Evolutionary conservation across 2,888 invertebrate species (phyloP).

Genomic region (Lepeophtheirus nordmannii): DNA sequence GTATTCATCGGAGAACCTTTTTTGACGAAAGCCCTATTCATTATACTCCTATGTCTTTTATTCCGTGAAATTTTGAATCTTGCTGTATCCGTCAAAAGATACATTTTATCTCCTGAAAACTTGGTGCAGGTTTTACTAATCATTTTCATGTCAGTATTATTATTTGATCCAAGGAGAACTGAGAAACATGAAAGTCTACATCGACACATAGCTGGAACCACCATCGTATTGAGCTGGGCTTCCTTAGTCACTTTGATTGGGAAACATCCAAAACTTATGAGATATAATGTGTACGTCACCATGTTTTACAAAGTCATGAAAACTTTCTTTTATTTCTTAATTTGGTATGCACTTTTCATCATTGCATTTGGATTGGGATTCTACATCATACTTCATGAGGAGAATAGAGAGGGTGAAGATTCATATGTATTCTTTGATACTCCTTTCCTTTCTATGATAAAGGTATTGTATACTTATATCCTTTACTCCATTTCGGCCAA

Average conservation of each 20-base stretch:
- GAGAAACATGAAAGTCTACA: not conserved
- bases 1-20: not conserved
- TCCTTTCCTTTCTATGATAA: conserved; percentile 15
- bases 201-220: conserved; percentile 4
- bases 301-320: conserved; percentile 24
- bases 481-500: too few relatives aligned
- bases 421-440: conserved; percentile 14
- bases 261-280: conserved; percentile 17
- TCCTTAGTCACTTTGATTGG: conserved; percentile 12
- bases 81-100: conserved; percentile 16
- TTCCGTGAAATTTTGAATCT: conserved; percentile 12
- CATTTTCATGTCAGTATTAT: not conserved
- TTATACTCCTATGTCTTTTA: not conserved
- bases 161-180: not conserved
- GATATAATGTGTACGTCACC: conserved; percentile 22
- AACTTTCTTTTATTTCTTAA: conserved; percentile 15
- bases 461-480: not conserved
- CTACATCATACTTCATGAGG: conserved; percentile 22
- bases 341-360: conserved; percentile 21
- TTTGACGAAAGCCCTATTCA: not conserved
- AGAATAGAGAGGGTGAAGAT: not conserved
- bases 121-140: conserved; percentile 8
- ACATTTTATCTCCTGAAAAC: conserved; percentile 12
- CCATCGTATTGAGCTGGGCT: conserved; percentile 17
- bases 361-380: conserved; percentile 22